Conservation (phyloP, 2,113 vertebrate genomes). For the Microtus pennsylvanicus region DNA sequence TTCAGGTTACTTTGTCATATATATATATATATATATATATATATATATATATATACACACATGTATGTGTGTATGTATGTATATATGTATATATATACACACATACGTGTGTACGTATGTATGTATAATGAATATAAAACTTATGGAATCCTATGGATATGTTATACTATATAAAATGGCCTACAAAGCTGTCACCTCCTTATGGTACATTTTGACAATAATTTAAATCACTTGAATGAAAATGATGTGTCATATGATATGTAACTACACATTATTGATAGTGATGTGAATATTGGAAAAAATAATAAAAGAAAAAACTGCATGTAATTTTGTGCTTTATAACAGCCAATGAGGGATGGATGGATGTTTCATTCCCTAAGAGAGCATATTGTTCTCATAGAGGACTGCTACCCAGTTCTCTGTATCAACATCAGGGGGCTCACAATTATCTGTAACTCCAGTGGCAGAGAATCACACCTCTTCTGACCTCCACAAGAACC, state of each 20-base stretch:
- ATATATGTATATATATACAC: too few relatives aligned
- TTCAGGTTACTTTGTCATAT: neutral
- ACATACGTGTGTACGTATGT: too few relatives aligned
- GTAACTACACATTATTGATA: neutral
- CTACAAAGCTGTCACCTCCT: neutral
- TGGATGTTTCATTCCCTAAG: too few relatives aligned
- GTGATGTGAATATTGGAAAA: slow-evolving; percentile 19
- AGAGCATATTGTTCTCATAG: neutral
- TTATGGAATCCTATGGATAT: neutral
- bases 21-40: too few relatives aligned
- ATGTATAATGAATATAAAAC: neutral
- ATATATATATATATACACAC: too few relatives aligned
- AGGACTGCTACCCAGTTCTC: too few relatives aligned
- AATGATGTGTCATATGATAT: neutral
- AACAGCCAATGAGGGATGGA: neutral
- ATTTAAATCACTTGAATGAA: slow-evolving; percentile 13
- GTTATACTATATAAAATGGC: neutral
- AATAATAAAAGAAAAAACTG: slow-evolving; percentile 16
- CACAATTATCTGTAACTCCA: neutral
- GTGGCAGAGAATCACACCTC: neutral
- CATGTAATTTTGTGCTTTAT: neutral
- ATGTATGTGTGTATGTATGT: too few relatives aligned
- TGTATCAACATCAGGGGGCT: neutral
- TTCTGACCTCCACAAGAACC: neutral
- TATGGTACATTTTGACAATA: neutral